Evolutionary conservation across 2,797 vertebrate genomes (phyloP).

Genomic region (Acanthornis magna): DNA sequence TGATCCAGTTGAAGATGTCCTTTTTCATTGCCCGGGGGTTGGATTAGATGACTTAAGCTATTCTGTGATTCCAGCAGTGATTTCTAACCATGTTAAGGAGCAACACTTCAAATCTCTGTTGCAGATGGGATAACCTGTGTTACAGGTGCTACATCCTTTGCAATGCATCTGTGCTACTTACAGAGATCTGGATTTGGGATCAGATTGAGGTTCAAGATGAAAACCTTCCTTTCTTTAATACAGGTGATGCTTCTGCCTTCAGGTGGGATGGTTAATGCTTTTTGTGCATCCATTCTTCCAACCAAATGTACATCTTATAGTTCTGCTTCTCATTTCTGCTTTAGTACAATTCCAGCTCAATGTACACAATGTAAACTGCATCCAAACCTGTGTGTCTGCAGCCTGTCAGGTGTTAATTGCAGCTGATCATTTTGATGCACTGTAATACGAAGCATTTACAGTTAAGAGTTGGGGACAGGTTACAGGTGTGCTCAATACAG

Average conservation of each 20-base stretch:
- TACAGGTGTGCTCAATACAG: not conserved
- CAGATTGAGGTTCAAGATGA: not conserved
- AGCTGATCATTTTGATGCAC: not conserved
- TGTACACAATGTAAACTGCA: not conserved
- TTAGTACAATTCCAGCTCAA: not conserved
- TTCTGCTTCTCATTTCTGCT: not conserved
- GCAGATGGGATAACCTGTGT: not conserved
- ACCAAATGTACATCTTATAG: fast-evolving
- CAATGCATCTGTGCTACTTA: fast-evolving
- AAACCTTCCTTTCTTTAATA: not conserved
- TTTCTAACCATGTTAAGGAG: not conserved
- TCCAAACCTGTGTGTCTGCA: not conserved
- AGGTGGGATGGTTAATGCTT: not conserved
- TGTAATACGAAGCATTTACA: not conserved
- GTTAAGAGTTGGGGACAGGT: not conserved
- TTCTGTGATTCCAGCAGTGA: not conserved
- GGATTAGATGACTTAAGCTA: not conserved
- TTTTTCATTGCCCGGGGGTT: not conserved
- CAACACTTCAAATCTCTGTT: not conserved
- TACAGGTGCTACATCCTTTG: not conserved
- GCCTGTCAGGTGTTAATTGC: not conserved
- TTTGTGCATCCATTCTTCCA: not conserved
- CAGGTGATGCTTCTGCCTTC: not conserved
- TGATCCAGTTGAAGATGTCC: not conserved
- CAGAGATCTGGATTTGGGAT: not conserved